Base-by-base conservation (phyloP, 1,140 invertebrate genomes). In the Elymnias hypermnestra region DNA sequence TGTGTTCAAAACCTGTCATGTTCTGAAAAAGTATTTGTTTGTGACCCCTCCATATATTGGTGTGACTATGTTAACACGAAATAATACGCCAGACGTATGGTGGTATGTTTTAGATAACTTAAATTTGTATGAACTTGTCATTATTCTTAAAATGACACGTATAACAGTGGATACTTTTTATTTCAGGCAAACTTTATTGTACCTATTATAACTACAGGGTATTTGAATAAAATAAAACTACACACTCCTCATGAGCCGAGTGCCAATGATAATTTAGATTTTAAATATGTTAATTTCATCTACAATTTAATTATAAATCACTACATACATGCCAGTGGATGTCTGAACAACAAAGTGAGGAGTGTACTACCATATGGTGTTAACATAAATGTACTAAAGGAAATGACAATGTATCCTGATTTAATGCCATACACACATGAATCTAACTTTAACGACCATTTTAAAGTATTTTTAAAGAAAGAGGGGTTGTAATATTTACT, bases 181-280 rank as follows among this genome's bases (percentile, higher is more conserved):
- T 84, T 85, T 43, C 73, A 87, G 84, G 84, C 81, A 40, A 69
- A 78, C 35, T 83, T 72, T 51, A 64, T 87, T 50, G 76, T 87
- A 22, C 83, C 83, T 2, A 76, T 87, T 6, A 63, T 87, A 43
- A 86, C 83, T 21, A 53, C 76, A 33, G 83, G 78, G 13, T 87
- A 87, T 57, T 38, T 87, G 12, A 62, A 79, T 31, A 69, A 66
- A 67, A 86, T 87, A 26, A 75, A 51, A 56, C 73, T 72, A 12
- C 64, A 73, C 12, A 57, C 57, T 28, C 50, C 62, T 9, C 62
- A 61, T 42, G 51, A 57, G 14, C 70, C 75, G 1, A 82, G 70
- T 40, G 81, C 66, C 42, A 71, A 68, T 54, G 76, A 86, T 38
- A 85, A 87, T 57, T 65, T 86, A 43, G 86, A 87, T 31, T 83